A percentile compares a stretch with the other conserved stretches of the same genome.
Evolutionary conservation across 2,888 invertebrate species (phyloP).

Genomic region (Eupithecia centaureata): DNA sequence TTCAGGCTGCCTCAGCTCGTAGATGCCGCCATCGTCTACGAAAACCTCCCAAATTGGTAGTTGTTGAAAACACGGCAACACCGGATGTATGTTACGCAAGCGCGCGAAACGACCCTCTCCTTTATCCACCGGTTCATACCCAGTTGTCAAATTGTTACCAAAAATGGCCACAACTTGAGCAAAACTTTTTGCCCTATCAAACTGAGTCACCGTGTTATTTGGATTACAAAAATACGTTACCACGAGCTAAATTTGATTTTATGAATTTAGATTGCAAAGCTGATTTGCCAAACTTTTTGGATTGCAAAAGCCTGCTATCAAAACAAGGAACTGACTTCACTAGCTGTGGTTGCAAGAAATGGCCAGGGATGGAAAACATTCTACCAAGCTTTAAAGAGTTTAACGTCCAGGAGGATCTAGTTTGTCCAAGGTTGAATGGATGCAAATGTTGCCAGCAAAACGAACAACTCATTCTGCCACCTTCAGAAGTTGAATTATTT

Average conservation of each 20-base stretch:
- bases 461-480: conserved; percentile 55
- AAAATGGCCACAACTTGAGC: background rate
- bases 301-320: conserved; percentile 1
- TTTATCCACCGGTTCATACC: conserved; percentile 52
- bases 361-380: background rate
- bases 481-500: conserved; percentile 52
- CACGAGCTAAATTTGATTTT: no score
- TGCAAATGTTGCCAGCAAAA: conserved; percentile 22
- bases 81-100: conserved; percentile 24
- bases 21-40: conserved; percentile 11
- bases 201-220: background rate
- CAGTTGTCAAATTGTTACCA: background rate
- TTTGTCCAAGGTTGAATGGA: background rate
- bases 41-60: conserved; percentile 30
- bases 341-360: background rate
- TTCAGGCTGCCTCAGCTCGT: conserved; percentile 38
- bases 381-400: background rate
- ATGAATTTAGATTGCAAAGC: background rate
- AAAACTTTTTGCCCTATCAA: background rate
- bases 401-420: background rate
- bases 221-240: background rate
- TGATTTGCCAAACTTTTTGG: background rate
- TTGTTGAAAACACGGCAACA: conserved; percentile 41
- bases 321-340: background rate
- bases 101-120: conserved; percentile 45